Evolutionary conservation across 2,797 vertebrate genomes (phyloP).

Genomic region (Nannoperca australis): DNA sequence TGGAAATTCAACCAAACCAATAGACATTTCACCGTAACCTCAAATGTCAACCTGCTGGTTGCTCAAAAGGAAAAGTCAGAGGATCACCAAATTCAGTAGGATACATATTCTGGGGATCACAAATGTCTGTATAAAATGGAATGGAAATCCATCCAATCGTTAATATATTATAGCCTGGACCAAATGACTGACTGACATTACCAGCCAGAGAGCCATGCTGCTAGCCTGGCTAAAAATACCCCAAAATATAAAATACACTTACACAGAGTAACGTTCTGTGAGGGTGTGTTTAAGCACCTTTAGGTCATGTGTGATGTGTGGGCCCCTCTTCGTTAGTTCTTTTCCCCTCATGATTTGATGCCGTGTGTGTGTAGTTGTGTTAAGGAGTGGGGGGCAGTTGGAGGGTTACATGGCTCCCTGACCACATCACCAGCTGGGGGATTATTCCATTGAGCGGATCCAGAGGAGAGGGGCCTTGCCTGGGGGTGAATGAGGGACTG

Average conservation of each 20-base stretch:
- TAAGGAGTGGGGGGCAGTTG: slow-evolving; percentile 8
- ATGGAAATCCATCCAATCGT: not conserved
- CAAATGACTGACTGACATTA: not conserved
- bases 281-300: slow-evolving; percentile 20
- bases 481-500: slow-evolving; percentile 39
- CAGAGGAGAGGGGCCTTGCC: slow-evolving; percentile 64
- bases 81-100: not conserved
- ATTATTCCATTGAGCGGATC: slow-evolving; percentile 77
- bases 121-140: not conserved
- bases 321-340: slow-evolving; percentile 21
- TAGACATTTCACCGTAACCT: not conserved
- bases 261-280: not conserved
- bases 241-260: not conserved
- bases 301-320: slow-evolving; percentile 8
- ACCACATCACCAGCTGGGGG: slow-evolving; percentile 78
- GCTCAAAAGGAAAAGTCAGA: not conserved
- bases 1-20: not conserved
- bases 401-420: slow-evolving; percentile 59
- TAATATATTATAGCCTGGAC: slow-evolving; percentile 9
- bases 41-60: not conserved
- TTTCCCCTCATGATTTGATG: slow-evolving; percentile 24
- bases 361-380: slow-evolving; percentile 40
- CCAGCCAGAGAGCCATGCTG: not conserved
- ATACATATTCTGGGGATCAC: not conserved
- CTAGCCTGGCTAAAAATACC: not conserved